These are phyloP conservation scores for Crotalus helleri DNA, from an alignment of 2,113 vertebrate species.

Conservation along the genomic window DNA sequence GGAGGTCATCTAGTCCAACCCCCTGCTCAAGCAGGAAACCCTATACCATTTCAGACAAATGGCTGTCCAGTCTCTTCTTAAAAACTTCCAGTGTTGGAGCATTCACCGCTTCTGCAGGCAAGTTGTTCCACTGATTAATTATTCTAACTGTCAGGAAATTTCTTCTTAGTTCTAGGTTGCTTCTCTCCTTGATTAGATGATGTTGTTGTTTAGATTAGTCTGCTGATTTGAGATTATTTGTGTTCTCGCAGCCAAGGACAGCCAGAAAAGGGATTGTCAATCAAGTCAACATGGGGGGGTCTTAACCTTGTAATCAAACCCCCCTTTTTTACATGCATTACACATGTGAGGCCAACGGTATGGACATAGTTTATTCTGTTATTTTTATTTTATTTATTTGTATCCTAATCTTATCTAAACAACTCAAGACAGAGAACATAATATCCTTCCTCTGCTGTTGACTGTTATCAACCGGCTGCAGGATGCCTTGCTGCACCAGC, in stretches of 20 bases:
- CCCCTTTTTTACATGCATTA: background rate
- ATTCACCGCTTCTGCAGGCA: background rate
- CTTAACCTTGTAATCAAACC: background rate
- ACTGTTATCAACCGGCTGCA: too few species aligned
- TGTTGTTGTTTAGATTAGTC: background rate
- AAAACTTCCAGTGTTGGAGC: background rate
- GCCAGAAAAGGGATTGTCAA: background rate
- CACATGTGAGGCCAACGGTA: background rate
- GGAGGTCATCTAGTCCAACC: background rate
- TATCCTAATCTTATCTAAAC: background rate
- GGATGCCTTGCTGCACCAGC: too few species aligned
- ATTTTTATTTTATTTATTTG: background rate
- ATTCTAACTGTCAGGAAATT: background rate
- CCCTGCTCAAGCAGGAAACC: background rate
- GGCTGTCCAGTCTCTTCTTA: background rate
- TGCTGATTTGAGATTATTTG: background rate
- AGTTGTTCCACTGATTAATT: too few species aligned
- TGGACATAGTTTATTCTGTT: background rate
- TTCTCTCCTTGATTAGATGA: background rate
- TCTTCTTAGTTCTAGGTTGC: background rate
- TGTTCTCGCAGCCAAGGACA: background rate
- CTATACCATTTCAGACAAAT: background rate
- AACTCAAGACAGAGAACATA: background rate
- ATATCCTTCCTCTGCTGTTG: background rate
- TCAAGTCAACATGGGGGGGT: background rate